Conservation (phyloP, 2,888 invertebrate genomes). For the Malachius bipustulatus region DNA sequence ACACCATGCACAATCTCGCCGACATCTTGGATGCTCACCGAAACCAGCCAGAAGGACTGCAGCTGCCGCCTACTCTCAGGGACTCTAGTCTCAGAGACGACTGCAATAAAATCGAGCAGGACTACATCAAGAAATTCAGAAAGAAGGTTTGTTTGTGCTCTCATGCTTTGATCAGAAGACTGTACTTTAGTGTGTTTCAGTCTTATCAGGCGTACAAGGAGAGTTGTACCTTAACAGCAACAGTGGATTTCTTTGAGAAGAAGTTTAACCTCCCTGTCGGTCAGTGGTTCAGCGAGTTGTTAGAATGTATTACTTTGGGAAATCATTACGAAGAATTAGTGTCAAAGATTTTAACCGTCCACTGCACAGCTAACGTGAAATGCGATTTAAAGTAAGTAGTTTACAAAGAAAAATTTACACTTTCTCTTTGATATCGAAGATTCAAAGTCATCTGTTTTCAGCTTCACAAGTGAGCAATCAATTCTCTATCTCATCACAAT, state of each 20-base stretch:
- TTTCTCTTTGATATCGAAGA: too few species aligned
- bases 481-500: constrained; percentile 22
- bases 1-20: constrained; percentile 53
- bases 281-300: constrained; percentile 36
- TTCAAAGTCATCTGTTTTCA: constrained; percentile 7
- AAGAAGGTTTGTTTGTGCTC: constrained; percentile 25
- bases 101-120: constrained; percentile 42
- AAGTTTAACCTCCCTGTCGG: constrained; percentile 25
- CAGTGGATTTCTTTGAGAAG: constrained; percentile 19
- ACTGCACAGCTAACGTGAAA: constrained; percentile 20
- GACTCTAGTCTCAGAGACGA: constrained; percentile 40
- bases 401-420: constrained; percentile 1
- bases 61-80: constrained; percentile 39
- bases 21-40: constrained; percentile 36
- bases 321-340: constrained; percentile 27
- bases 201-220: constrained; percentile 18
- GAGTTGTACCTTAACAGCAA: constrained; percentile 10
- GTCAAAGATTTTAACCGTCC: constrained; percentile 22
- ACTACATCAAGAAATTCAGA: constrained; percentile 42
- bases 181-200: constrained; percentile 16
- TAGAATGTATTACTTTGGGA: constrained; percentile 29
- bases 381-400: constrained; percentile 18
- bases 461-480: constrained; percentile 16
- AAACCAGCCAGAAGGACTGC: too few species aligned
- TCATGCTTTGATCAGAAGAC: too few species aligned